phyloP scores from a whole-genome alignment of 2,888 invertebrate species.

The Netelia inedita region DNA sequence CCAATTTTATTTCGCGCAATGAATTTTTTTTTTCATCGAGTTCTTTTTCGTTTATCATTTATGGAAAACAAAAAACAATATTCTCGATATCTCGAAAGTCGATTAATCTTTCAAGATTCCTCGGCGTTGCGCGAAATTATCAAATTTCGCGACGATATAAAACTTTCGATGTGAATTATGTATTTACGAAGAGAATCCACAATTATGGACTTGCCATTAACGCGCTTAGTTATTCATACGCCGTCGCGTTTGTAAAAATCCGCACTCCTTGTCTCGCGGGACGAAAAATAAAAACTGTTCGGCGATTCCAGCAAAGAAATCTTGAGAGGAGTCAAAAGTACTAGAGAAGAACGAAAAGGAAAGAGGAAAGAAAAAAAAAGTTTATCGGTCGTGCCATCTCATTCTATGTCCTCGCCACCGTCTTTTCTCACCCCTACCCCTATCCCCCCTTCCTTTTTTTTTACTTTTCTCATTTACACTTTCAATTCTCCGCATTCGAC shows the following conservation, averaged over 20 bases:
- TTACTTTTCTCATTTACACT: slow-evolving; percentile 20
- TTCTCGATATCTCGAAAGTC: no score
- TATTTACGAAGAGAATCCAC: no score
- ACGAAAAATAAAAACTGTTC: background rate
- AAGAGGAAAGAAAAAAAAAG: slow-evolving; percentile 17
- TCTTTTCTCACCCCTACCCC: background rate
- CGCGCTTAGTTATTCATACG: slow-evolving; percentile 13
- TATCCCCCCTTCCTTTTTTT: no score
- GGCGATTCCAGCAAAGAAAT: slow-evolving; percentile 12
- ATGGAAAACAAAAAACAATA: no score
- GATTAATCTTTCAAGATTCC: no score
- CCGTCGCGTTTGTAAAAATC: background rate
- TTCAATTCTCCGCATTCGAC: background rate
- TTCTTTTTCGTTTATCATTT: no score
- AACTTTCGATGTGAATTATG: no score
- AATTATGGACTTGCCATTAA: slow-evolving; percentile 39
- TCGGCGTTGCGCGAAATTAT: no score
- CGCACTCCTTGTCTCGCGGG: background rate
- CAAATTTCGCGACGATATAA: no score
- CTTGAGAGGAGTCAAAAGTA: slow-evolving; percentile 2
- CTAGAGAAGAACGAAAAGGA: slow-evolving; percentile 1
- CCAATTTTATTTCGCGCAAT: no score
- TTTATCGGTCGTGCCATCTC: background rate
- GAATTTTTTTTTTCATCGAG: no score
- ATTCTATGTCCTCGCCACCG: background rate